Base-by-base conservation (phyloP, 1,140 invertebrate genomes). In the Orussus abietinus region DNA sequence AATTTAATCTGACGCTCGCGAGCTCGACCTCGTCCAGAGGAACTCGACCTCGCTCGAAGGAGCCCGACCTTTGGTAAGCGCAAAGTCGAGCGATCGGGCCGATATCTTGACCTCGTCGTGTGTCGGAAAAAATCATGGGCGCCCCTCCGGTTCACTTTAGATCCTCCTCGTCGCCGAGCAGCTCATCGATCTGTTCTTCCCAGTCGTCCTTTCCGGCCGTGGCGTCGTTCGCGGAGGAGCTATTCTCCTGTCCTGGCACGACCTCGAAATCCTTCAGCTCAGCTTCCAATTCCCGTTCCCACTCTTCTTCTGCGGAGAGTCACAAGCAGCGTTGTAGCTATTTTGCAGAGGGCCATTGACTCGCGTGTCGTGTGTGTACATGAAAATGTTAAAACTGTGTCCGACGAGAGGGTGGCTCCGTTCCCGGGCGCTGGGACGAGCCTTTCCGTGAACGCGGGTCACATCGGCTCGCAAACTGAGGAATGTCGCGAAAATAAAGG, bases 181-280 rank as follows among this genome's bases (percentile, higher is more conserved):
- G 73, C 44, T 81, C 75, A 49, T 80, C 74, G 50, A 78, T 77
- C 50, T 77, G 74, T 40, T 75, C 64, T 55, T 80, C 78, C 69
- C 78, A 76, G 46, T 80, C 77, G 39, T 78, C 78, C 35, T 72
- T 71, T 41, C 69, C 59, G 11, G 44, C 26, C 21, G 13, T 48
- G 29, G 32, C 15, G 41, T 44, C 41, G 17, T 22, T 70, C 50
- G 14, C 45, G 15, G 41, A 17, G 17, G 19, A 21, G 41, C 20
- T 51, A 45, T 59, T 60, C 35, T 46, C 47, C 29, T 58, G 59
- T 20, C 58, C 63, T 4, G 68, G 59, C 12, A 93, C 86, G 40
- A 94, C 85, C 68, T 95, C 91, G 69, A 90, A 94, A 64, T 94
- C 90, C 72, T 92, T 88, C 47, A 94, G 78, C 75, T 94, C 90